Evolutionary conservation across 2,113 vertebrate genomes (phyloP), one percentile per base, ranked within the genome.

Genomic region (Bubalus kerabau): DNA sequence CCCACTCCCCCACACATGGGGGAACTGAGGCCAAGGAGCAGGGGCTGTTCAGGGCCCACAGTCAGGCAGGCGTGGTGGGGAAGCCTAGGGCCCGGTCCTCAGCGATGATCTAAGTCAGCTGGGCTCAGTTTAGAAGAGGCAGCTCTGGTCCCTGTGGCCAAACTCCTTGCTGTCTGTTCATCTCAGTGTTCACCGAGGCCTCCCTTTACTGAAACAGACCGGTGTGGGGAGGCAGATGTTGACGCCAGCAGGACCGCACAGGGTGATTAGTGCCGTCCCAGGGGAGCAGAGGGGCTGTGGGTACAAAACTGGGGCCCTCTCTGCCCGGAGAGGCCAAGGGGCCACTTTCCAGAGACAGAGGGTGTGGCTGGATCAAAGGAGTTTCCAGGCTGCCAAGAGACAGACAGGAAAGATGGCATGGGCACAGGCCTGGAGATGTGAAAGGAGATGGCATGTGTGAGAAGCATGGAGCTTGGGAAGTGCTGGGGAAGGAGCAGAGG

Each of bases 371-470:
- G 54, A 62, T 64, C 76, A 26, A 21, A 74, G 54, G n/a, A 0
- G 2, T 56, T 71, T 87, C 43, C 62, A 76, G 88, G 84, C 59
- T 78, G 30, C 62, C 43, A 6, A 26, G 24, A 82, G 43, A 40
- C 24, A 36, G 57, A 88, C 36, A 80, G 92, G 23, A 32, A 43
- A 30, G 54, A 48, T 19, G n/a, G 14, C 4, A 2, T 2, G 19
- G 24, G 40, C 24, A 71, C 50, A 67, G 56, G 62, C 52, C 36
- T 80, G 59, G 30, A 67, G 50, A 40, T 0, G 13, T 9, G 71
- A 26, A 59, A 26, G 83, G 48, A 48, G 76, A 19, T 1, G 2
- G 36, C 8, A 3, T 1, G 0, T 6, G n/a, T 40, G 36, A 2
- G 48, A 52, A 62, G 54, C 4, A 28, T 19, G 52, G 81, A 0